These are phyloP conservation scores for Thaumetopoea pityocampa DNA, from an alignment of 1,140 invertebrate species.

Conservation along the genomic window DNA sequence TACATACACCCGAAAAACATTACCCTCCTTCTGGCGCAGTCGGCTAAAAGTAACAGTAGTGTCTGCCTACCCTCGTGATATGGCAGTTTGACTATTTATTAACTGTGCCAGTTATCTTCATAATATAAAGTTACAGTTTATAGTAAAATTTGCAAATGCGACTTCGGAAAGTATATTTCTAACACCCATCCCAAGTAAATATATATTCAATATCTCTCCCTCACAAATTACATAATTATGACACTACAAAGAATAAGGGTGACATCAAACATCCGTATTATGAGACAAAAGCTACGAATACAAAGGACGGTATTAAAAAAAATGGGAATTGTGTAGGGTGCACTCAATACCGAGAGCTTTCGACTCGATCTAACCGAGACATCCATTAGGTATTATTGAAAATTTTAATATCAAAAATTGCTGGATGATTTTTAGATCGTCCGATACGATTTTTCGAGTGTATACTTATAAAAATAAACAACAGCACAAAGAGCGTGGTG, in stretches of 20 bases:
- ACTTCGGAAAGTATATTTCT: not conserved
- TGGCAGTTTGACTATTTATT: too few species aligned
- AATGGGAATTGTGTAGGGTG: slow-evolving; percentile 45
- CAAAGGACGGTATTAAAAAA: slow-evolving; percentile 60
- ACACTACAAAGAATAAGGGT: slow-evolving; percentile 56
- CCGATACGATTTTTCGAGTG: slow-evolving; percentile 7
- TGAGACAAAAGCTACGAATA: slow-evolving; percentile 61
- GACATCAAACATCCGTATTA: slow-evolving; percentile 61
- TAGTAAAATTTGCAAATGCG: too few species aligned
- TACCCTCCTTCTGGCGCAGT: too few species aligned
- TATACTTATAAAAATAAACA: too few species aligned
- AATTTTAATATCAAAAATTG: slow-evolving; percentile 77
- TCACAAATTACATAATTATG: slow-evolving; percentile 61
- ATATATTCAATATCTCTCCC: slow-evolving; percentile 39
- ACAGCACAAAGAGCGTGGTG: too few species aligned
- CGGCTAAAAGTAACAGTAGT: too few species aligned
- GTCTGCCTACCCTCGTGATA: too few species aligned
- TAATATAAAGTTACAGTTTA: too few species aligned
- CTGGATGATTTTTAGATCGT: slow-evolving; percentile 11
- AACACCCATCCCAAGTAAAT: slow-evolving; percentile 35
- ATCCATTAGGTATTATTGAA: slow-evolving; percentile 77
- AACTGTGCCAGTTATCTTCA: too few species aligned
- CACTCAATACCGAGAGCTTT: slow-evolving; percentile 55
- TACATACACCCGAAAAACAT: too few species aligned
- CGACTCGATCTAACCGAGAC: slow-evolving; percentile 50